Evolutionary conservation across 2,113 vertebrate genomes (phyloP), one percentile per base, ranked within the genome.

Genomic region (Malurus alboscapulatus): DNA sequence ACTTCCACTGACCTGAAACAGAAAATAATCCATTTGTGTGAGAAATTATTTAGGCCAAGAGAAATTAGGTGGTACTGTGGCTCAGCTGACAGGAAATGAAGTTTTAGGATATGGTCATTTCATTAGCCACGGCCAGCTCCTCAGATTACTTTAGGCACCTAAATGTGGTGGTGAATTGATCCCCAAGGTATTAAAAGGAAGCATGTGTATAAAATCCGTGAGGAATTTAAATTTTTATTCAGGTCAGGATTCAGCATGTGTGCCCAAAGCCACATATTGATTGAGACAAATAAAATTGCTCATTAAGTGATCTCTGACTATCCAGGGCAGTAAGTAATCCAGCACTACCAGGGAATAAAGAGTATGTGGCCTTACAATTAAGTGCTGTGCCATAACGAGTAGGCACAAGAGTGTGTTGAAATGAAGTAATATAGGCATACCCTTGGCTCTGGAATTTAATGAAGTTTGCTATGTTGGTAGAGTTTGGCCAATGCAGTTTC

Each of bases 201-300:
- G 21, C n/a, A 25, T 12, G 24, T 2, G 0, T 27, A 53, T 44
- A 44, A 84, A 94, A 75, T n/a, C 36, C 6, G 1, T 44, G 27
- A 67, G 34, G 84, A 84, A 89, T 32, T 57, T 8, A n/a, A 67
- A 34, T 34, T 32, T 76, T 42, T 30, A n/a, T 81, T 72, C 29
- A 19, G 61, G 14, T 71, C 42, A 53, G 29, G 47, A 65, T 75
- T 14, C 0, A 2, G 55, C n/a, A 20, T 2, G 3, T 8, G 13
- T 61, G 11, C 54, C 45, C n/a, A 30, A 67, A 36, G 17, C 29
- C 47, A 55, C 14, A 24, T 18, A 57, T 14, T 54, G 51, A 86
- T 12, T 29, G 38, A 80, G 38, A 34, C 34, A 76, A 94, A 69
- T 18, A 42, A 50, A 77, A 92, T 58, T 81, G 22, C 7, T 65